Conservation (phyloP, 2,113 vertebrate species). For the Mixornis gularis region DNA sequence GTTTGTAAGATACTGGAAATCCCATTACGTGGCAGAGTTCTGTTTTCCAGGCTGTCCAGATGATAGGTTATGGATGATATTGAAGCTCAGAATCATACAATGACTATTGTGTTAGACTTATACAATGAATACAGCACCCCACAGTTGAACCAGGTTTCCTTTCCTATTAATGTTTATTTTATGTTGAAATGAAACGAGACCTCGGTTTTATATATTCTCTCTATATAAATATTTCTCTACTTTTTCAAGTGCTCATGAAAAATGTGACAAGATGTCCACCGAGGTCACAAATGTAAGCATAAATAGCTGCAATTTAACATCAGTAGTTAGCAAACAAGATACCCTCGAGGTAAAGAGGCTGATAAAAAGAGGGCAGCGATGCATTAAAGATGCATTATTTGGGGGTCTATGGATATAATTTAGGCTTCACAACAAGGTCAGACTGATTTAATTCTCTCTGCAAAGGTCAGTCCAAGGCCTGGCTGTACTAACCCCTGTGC, state of each 20-base stretch:
- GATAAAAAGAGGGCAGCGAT: slow-evolving; percentile 59
- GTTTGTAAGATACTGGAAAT: neutral
- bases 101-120: slow-evolving; percentile 16
- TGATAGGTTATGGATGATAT: neutral
- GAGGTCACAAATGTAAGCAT: slow-evolving; percentile 53
- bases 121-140: neutral
- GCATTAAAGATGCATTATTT: slow-evolving; percentile 67
- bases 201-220: slow-evolving; percentile 12
- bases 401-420: slow-evolving; percentile 65
- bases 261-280: slow-evolving; percentile 48
- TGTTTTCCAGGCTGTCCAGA: neutral
- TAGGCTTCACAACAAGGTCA: slow-evolving; percentile 61
- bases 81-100: neutral
- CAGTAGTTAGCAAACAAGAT: slow-evolving; percentile 61
- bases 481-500: slow-evolving; percentile 62
- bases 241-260: slow-evolving; percentile 40
- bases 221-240: neutral
- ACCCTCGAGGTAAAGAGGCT: slow-evolving; percentile 58
- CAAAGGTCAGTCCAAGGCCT: slow-evolving; percentile 68
- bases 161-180: slow-evolving; percentile 33
- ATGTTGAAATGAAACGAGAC: slow-evolving; percentile 10
- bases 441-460: slow-evolving; percentile 65
- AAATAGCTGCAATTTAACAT: slow-evolving; percentile 62
- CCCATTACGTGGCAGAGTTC: neutral
- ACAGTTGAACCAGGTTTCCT: slow-evolving; percentile 10